phyloP scores from a whole-genome alignment of 2,113 vertebrate species.

The Eublepharis macularius region DNA sequence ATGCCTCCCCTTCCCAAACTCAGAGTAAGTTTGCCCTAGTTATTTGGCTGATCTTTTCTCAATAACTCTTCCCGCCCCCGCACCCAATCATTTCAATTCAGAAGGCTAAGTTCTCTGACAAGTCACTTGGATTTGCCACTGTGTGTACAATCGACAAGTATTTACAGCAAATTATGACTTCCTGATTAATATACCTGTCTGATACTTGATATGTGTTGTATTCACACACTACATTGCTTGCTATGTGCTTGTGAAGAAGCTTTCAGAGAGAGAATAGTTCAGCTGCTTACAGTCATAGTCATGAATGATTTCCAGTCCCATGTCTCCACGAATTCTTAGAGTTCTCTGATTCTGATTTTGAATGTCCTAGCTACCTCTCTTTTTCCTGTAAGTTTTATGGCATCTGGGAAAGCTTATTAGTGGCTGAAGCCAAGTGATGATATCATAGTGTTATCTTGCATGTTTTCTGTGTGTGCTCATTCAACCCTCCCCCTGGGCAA shows the following conservation, averaged over 20 bases:
- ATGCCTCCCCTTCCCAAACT: not conserved
- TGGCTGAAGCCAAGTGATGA: not conserved
- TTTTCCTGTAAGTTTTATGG: not conserved
- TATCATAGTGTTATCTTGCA: not conserved
- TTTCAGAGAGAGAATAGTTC: not conserved
- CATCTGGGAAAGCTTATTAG: not conserved
- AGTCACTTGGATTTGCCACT: not conserved
- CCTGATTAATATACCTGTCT: not conserved
- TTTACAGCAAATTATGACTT: not conserved
- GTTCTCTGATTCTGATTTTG: not conserved
- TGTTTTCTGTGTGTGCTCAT: not conserved
- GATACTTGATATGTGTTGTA: not conserved
- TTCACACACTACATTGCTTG: not conserved
- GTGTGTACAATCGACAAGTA: not conserved
- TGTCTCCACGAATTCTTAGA: not conserved
- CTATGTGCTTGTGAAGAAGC: not conserved
- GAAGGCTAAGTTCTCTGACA: not conserved
- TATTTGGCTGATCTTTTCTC: not conserved
- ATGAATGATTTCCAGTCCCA: not conserved
- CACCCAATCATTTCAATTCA: not conserved
- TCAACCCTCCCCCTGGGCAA: not conserved
- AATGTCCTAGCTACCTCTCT: not conserved
- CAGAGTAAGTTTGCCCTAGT: not conserved
- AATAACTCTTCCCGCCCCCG: not conserved
- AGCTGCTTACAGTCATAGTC: not conserved